Percentiles rank a stretch among this genome's conserved stretches.
phyloP scores from a whole-genome alignment of 2,113 vertebrate genomes.

The Amazona guildingii region DNA sequence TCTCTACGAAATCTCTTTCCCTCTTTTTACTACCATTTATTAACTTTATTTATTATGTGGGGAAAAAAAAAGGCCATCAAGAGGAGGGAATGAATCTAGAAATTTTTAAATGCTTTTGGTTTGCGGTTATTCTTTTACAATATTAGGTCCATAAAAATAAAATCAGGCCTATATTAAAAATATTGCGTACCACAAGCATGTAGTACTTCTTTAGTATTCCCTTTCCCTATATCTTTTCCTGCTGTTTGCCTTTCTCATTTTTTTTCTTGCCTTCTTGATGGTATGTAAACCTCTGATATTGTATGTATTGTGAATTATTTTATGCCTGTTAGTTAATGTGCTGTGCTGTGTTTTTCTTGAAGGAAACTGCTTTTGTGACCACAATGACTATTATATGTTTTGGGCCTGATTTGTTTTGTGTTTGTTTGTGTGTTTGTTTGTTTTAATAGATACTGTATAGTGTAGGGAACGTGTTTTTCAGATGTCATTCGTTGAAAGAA shows the following conservation, averaged over 20 bases:
- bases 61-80: background rate
- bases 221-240: constrained; percentile 20
- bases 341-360: constrained; percentile 53
- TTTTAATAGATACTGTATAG: background rate
- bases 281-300: constrained; percentile 56
- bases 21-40: background rate
- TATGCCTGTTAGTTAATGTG: constrained; percentile 57
- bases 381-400: constrained; percentile 41
- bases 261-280: constrained; percentile 35
- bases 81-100: background rate
- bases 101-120: constrained; percentile 1
- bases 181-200: background rate
- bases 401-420: constrained; percentile 10
- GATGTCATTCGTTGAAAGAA: background rate
- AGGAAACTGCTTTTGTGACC: constrained; percentile 1
- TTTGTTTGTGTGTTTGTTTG: constrained; percentile 36
- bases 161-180: background rate
- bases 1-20: constrained; percentile 3
- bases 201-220: background rate
- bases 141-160: background rate
- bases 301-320: constrained; percentile 57
- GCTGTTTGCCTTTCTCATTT: background rate
- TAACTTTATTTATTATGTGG: background rate
- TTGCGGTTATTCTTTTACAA: constrained; percentile 3
- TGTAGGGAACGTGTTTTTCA: background rate